These are phyloP conservation scores for Trachythela sp. DNA, from an alignment of 64 coral and sea anemone species.

Conservation along the genomic window DNA sequence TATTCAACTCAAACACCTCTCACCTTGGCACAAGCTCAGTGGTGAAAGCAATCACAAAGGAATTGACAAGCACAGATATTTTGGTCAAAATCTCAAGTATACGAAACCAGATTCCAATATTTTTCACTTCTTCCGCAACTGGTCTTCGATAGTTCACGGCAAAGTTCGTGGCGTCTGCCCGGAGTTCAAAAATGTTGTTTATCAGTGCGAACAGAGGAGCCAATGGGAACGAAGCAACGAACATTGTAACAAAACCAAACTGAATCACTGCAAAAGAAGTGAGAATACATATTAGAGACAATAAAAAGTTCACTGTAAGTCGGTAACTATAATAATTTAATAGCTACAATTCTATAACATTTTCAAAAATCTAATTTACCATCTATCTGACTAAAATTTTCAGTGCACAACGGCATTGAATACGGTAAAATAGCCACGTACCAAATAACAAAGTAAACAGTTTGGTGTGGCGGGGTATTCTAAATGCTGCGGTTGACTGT, in stretches of 20 bases:
- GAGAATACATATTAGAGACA: neutral
- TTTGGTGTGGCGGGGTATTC: no score
- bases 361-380: no score
- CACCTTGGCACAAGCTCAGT: constrained; percentile 60
- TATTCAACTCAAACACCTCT: neutral
- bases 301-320: no score
- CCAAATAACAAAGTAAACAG: no score
- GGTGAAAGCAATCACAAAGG: constrained; percentile 58
- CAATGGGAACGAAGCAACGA: constrained; percentile 57
- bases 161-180: constrained; percentile 55
- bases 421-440: no score
- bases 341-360: no score
- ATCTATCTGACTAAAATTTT: no score
- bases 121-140: constrained; percentile 41
- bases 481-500: no score
- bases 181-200: constrained; percentile 55
- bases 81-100: constrained; percentile 47
- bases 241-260: constrained; percentile 65
- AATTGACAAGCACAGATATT: constrained; percentile 50
- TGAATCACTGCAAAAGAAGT: constrained; percentile 49
- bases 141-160: constrained; percentile 45
- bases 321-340: no score
- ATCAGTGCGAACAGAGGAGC: constrained; percentile 56
- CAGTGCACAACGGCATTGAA: no score
- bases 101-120: constrained; percentile 52